Percentiles rank a stretch among this genome's conserved stretches.
These are phyloP conservation scores for Mayetiola destructor DNA, from an alignment of 2,888 invertebrate species.

Conservation along the genomic window DNA sequence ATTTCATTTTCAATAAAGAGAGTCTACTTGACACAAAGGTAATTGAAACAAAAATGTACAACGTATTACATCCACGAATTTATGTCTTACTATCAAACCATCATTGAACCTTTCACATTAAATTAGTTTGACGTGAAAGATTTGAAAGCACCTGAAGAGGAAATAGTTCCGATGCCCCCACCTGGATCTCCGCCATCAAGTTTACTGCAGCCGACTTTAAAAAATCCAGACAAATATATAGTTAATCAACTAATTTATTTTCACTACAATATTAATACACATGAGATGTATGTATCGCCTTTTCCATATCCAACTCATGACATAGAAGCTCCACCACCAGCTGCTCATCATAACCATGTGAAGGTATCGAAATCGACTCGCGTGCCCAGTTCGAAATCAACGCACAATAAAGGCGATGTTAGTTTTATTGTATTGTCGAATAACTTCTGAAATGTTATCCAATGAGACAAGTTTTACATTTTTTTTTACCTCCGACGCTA, in stretches of 20 bases:
- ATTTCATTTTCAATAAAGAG: background rate
- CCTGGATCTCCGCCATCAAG: constrained; percentile 23
- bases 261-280: constrained; percentile 28
- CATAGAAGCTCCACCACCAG: background rate
- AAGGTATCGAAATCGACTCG: too few species aligned
- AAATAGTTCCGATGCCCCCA: constrained; percentile 27
- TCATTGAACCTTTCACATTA: background rate
- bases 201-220: constrained; percentile 26
- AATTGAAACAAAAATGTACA: too few species aligned
- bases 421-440: too few species aligned
- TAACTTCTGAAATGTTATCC: too few species aligned
- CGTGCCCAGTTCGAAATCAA: too few species aligned
- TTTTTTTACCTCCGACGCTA: too few species aligned
- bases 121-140: constrained; percentile 15
- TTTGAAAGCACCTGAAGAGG: constrained; percentile 23
- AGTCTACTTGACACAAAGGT: constrained; percentile 1
- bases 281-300: constrained; percentile 28
- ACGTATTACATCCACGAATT: background rate
- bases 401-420: too few species aligned
- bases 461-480: too few species aligned
- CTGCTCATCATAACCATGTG: background rate
- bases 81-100: background rate
- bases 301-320: constrained; percentile 24
- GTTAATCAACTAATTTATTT: constrained; percentile 27
- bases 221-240: constrained; percentile 23